phyloP scores from a whole-genome alignment of 2,888 invertebrate genomes.

The Ptychoptera contaminata region DNA sequence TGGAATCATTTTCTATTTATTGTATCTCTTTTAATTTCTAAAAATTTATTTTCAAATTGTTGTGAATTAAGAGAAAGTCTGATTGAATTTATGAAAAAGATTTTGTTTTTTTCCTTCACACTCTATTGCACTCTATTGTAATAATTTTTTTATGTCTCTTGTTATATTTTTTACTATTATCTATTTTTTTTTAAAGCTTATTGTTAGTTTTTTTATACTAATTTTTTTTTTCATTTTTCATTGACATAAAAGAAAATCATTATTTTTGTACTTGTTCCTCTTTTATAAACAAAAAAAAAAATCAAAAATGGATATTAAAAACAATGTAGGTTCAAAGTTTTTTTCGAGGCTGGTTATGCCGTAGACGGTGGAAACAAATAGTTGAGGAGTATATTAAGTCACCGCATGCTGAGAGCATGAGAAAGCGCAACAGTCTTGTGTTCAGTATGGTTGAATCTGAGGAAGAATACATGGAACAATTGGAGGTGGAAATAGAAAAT shows the following conservation, averaged over 20 bases:
- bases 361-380: conserved; percentile 86
- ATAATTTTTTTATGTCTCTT: too few relatives aligned
- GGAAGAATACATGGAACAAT: conserved; percentile 82
- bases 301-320: neutral
- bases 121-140: too few relatives aligned
- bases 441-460: conserved; percentile 88
- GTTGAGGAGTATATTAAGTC: conserved; percentile 89
- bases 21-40: too few relatives aligned
- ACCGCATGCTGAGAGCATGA: conserved; percentile 86
- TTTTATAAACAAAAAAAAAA: too few relatives aligned
- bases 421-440: conserved; percentile 76
- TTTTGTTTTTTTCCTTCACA: too few relatives aligned
- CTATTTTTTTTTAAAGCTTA: too few relatives aligned
- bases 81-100: too few relatives aligned
- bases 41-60: too few relatives aligned
- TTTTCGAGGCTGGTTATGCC: conserved; percentile 84
- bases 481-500: conserved; percentile 41
- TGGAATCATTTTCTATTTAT: too few relatives aligned
- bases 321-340: conserved; percentile 50
- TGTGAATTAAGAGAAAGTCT: too few relatives aligned
- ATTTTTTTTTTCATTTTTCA: conserved; percentile 3
- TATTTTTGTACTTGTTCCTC: neutral
- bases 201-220: conserved; percentile 18
- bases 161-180: too few relatives aligned
- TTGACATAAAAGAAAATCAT: neutral